A percentile compares a stretch with the other conserved stretches of the same genome.
Conservation (phyloP, 2,797 vertebrate genomes). For the Darevskia mixta region DNA sequence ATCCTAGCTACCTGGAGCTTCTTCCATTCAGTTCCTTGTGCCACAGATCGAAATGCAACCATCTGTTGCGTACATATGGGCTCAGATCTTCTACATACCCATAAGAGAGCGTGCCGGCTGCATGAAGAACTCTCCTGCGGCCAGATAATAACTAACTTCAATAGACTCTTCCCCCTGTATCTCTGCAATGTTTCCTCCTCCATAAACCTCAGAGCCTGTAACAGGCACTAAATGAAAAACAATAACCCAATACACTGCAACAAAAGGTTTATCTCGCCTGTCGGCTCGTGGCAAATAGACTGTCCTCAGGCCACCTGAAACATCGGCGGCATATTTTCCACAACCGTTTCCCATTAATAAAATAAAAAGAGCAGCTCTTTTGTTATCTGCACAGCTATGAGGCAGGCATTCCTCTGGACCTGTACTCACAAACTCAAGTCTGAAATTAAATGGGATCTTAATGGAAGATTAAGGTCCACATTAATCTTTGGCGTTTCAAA, state of each 20-base stretch:
- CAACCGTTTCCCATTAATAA: constrained; percentile 27
- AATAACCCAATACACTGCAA: not conserved
- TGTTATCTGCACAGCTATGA: constrained; percentile 1
- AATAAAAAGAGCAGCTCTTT: constrained; percentile 5
- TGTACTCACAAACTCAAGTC: not conserved
- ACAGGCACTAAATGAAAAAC: constrained; percentile 28
- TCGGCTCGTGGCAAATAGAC: not conserved
- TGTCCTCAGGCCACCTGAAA: not conserved
- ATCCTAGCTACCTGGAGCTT: not conserved
- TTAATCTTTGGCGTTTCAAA: constrained; percentile 21
- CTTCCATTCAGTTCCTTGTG: not conserved
- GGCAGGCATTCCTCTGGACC: constrained; percentile 7
- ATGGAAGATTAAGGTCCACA: constrained; percentile 9
- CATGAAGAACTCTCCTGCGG: not conserved
- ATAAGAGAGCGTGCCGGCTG: not conserved
- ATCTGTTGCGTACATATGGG: not conserved
- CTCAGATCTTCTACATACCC: not conserved
- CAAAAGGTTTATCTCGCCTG: constrained; percentile 24
- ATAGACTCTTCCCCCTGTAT: not conserved
- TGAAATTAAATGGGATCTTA: constrained; percentile 35
- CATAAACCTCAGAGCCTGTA: not conserved
- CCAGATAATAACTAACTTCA: not conserved
- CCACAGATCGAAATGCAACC: not conserved
- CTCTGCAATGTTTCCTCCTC: constrained; percentile 9
- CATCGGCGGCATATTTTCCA: not conserved